phyloP scores from a whole-genome alignment of 2,113 vertebrate species.

The Hemiprocne comata region DNA sequence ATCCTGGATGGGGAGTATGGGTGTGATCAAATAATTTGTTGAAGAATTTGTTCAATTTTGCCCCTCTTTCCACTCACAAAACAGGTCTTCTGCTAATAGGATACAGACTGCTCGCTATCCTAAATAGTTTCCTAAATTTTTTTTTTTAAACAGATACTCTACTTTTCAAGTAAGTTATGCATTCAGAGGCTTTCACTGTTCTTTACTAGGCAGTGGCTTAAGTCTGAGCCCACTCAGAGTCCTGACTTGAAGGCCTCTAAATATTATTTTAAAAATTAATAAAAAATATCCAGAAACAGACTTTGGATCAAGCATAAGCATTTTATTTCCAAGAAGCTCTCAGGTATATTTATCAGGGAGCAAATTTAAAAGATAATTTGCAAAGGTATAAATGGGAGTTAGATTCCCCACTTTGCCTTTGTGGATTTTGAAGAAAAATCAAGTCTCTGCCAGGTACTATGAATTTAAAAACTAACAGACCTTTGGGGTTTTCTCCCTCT shows the following conservation, averaged over 20 bases:
- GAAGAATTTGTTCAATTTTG: not conserved
- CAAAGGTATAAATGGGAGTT: not conserved
- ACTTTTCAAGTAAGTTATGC: not conserved
- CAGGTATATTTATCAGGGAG: not conserved
- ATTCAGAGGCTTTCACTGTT: not conserved
- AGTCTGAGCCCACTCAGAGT: not conserved
- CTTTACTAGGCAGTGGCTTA: not conserved
- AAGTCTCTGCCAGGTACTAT: not conserved
- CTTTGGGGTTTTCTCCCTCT: not conserved
- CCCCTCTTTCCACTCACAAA: not conserved
- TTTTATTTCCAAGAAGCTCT: slow-evolving; percentile 12
- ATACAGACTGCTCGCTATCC: not conserved
- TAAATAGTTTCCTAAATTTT: not conserved
- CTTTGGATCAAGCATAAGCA: not conserved
- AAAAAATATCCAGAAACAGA: not conserved
- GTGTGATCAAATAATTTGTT: not conserved
- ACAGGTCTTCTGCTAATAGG: not conserved
- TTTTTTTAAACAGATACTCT: not conserved
- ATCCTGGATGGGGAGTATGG: not conserved
- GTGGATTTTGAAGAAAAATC: not conserved
- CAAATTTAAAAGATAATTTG: not conserved
- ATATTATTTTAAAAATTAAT: not conserved
- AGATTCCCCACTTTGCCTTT: not conserved
- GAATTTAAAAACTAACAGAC: not conserved
- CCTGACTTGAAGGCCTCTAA: not conserved